Evolutionary conservation across 2,113 vertebrate genomes (phyloP).

Genomic region (Gnathonemus echidnorhynchus): DNA sequence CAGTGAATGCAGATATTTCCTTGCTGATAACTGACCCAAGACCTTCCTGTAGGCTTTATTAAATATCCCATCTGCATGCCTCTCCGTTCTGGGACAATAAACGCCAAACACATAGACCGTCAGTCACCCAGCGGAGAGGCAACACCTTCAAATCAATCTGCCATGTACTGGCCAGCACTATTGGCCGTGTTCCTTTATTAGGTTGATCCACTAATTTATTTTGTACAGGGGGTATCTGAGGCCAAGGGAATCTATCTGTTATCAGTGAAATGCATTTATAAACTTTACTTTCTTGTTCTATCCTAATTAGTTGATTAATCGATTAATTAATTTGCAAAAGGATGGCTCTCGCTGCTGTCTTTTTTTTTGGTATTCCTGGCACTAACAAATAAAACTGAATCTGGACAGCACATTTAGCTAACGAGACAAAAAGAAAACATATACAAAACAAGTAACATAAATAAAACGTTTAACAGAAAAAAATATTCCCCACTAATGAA

Average conservation of each 20-base stretch:
- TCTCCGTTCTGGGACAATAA: constrained; percentile 66
- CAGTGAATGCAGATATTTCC: constrained; percentile 86
- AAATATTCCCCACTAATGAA: constrained; percentile 36
- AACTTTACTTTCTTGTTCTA: neutral
- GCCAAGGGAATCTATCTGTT: neutral
- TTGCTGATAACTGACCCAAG: constrained; percentile 81
- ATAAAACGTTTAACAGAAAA: constrained; percentile 34
- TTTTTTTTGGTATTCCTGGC: constrained; percentile 5
- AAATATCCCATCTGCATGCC: constrained; percentile 86
- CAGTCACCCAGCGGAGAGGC: constrained; percentile 48
- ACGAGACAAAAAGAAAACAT: constrained; percentile 37
- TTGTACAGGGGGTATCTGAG: neutral
- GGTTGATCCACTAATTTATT: neutral
- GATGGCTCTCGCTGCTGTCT: neutral
- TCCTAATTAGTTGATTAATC: neutral
- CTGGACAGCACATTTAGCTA: constrained; percentile 36
- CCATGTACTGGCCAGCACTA: constrained; percentile 13
- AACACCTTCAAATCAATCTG: constrained; percentile 29
- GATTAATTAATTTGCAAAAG: neutral
- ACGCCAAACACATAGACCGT: constrained; percentile 48
- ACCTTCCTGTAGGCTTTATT: constrained; percentile 90
- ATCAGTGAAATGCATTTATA: neutral
- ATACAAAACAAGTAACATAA: constrained; percentile 33
- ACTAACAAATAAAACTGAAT: constrained; percentile 25
- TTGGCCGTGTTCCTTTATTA: constrained; percentile 4